Conservation (phyloP, 2,113 vertebrate species). For the Oryzias woworae region DNA sequence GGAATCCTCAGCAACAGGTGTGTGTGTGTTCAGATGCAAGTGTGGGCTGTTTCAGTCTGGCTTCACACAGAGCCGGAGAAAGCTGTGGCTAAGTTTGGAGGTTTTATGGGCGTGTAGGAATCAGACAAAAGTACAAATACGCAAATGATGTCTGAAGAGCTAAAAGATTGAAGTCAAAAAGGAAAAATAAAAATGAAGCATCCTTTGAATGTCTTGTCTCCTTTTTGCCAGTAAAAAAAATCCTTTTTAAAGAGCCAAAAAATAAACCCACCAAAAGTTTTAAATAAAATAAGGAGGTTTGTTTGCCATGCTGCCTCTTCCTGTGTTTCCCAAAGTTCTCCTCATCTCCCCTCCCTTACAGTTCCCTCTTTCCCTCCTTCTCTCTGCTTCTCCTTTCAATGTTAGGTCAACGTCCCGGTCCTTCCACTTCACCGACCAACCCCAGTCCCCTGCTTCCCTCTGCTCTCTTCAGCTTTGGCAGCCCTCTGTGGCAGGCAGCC, state of each 20-base stretch:
- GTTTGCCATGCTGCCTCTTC: slow-evolving; percentile 47
- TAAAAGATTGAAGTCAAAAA: slow-evolving; percentile 50
- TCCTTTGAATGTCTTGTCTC: neutral
- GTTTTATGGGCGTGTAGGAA: slow-evolving; percentile 6
- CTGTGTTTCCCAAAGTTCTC: slow-evolving; percentile 58
- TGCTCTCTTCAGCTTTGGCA: slow-evolving; percentile 56
- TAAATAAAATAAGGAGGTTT: slow-evolving; percentile 47
- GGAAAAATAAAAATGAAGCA: neutral
- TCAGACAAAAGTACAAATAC: too few species aligned
- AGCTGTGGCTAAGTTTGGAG: slow-evolving; percentile 30
- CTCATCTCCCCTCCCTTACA: slow-evolving; percentile 35
- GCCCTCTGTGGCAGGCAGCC: slow-evolving; percentile 56
- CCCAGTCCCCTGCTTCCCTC: slow-evolving; percentile 30
- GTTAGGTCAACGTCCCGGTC: slow-evolving; percentile 46
- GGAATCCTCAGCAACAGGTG: slow-evolving; percentile 62
- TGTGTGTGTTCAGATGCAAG: slow-evolving; percentile 32
- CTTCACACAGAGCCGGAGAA: slow-evolving; percentile 1
- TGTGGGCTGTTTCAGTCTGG: slow-evolving; percentile 35
- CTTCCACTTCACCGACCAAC: slow-evolving; percentile 13
- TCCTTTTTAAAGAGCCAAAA: slow-evolving; percentile 10
- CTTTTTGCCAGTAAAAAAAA: slow-evolving; percentile 7
- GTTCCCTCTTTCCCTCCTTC: slow-evolving; percentile 18
- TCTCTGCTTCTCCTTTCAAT: slow-evolving; percentile 41
- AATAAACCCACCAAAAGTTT: slow-evolving; percentile 22
- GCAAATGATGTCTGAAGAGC: too few species aligned